These are phyloP conservation scores for Cyprinodon brontotheroides DNA, from an alignment of 2,113 vertebrate genomes.

Conservation along the genomic window DNA sequence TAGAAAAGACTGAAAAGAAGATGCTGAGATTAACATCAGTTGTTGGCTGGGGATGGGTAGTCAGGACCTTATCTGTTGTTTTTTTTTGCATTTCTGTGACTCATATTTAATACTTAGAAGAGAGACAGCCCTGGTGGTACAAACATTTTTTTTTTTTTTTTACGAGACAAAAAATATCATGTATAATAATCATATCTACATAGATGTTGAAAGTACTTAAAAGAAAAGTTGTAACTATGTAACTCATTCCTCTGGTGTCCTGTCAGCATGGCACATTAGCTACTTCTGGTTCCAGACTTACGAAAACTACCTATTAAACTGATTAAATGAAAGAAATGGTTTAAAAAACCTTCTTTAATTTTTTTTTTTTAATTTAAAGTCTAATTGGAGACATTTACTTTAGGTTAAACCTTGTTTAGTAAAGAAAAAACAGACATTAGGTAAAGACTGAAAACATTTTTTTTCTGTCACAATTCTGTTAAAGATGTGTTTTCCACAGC, in stretches of 20 bases:
- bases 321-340: background rate
- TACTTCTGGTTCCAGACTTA: no score
- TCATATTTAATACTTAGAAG: constrained; percentile 61
- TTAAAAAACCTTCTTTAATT: background rate
- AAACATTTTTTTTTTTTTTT: constrained; percentile 39
- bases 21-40: constrained; percentile 51
- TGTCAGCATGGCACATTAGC: no score
- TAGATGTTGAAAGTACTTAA: constrained; percentile 5
- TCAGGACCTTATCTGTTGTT: constrained; percentile 66
- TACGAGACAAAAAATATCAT: constrained; percentile 15
- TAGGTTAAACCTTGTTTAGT: background rate
- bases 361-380: background rate
- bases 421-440: background rate
- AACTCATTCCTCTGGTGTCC: no score
- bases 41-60: background rate
- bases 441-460: no score
- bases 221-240: background rate
- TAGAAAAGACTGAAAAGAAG: constrained; percentile 35
- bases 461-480: no score
- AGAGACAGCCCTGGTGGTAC: constrained; percentile 53
- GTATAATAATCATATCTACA: constrained; percentile 24
- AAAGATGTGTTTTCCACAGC: no score
- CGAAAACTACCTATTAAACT: background rate
- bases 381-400: background rate
- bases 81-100: constrained; percentile 55